Conservation (phyloP, 2,113 vertebrate species). For the Microtus richardsoni region DNA sequence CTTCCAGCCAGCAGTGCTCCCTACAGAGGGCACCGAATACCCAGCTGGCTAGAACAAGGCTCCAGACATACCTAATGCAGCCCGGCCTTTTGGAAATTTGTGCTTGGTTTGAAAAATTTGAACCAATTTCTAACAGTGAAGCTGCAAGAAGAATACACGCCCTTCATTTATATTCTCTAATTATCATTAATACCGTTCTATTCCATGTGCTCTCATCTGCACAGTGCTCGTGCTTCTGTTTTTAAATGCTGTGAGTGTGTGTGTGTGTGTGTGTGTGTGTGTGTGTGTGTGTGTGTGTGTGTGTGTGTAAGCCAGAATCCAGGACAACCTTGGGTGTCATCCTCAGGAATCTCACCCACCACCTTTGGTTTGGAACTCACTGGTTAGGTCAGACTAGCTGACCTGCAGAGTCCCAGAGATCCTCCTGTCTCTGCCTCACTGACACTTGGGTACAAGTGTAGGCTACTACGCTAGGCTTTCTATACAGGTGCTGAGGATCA, state of each 20-base stretch:
- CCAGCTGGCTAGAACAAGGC: neutral
- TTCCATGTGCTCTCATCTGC: no score
- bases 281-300: neutral
- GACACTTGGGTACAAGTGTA: neutral
- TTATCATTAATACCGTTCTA: neutral
- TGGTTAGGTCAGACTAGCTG: neutral
- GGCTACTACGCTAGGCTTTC: neutral
- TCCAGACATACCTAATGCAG: neutral
- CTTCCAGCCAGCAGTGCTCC: neutral
- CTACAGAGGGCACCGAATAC: no score
- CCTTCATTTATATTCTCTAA: accelerated
- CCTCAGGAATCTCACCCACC: neutral
- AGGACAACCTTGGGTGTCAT: neutral
- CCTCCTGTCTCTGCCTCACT: neutral
- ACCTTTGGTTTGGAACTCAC: neutral
- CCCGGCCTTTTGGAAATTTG: no score
- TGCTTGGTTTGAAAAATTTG: neutral
- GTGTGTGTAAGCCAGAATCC: neutral
- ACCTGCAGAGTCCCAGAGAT: neutral
- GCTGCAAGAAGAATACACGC: neutral
- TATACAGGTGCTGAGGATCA: neutral
- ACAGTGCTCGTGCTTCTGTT: neutral
- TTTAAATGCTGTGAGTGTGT: neutral
- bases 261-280: neutral
- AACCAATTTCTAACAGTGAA: neutral